phyloP scores from a whole-genome alignment of 2,113 vertebrate genomes.

The Zapornia atra region DNA sequence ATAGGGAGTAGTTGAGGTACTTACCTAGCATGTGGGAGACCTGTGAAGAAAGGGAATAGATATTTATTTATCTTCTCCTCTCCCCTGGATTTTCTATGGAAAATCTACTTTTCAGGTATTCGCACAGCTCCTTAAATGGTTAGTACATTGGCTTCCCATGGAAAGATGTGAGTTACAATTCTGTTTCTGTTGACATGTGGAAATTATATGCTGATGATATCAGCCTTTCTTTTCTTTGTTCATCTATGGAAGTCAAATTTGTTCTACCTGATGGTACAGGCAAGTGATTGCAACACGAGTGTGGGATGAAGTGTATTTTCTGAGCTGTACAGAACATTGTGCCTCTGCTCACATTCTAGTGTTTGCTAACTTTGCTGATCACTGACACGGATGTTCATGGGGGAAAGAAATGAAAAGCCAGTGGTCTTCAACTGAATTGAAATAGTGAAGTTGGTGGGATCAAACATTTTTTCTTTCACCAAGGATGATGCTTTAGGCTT shows the following conservation, averaged over 20 bases:
- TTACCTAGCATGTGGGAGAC: no score
- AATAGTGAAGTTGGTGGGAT: background rate
- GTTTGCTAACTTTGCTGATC: background rate
- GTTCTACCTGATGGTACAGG: background rate
- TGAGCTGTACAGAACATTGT: background rate
- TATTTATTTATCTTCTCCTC: no score
- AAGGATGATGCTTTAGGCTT: background rate
- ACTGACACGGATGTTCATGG: background rate
- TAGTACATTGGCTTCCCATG: background rate
- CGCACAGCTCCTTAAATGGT: background rate
- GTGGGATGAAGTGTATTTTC: background rate
- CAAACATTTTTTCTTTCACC: background rate
- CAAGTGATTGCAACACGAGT: background rate
- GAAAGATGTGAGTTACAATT: background rate
- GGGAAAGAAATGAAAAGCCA: background rate
- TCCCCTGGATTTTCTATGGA: no score
- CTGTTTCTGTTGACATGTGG: background rate
- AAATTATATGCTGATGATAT: background rate
- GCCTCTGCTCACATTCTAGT: background rate
- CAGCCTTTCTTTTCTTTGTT: background rate
- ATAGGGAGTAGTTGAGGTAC: fast-evolving
- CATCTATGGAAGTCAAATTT: background rate
- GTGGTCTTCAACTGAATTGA: background rate
- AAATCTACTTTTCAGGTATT: background rate
- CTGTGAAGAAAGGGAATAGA: background rate